Conservation (phyloP, 1,140 invertebrate genomes). For the Triops cancriformis region DNA sequence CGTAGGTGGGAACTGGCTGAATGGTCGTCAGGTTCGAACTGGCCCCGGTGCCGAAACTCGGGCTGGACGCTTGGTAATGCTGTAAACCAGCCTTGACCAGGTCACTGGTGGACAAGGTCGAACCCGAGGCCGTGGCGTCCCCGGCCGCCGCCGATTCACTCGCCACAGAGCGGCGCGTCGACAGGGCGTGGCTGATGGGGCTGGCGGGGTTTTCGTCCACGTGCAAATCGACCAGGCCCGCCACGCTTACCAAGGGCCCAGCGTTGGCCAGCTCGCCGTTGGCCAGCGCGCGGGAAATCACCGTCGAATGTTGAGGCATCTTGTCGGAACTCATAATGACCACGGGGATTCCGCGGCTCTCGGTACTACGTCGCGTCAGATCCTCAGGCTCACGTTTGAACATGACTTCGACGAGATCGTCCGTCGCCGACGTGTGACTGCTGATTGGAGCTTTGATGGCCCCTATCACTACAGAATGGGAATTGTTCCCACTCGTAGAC, state of each 20-base stretch:
- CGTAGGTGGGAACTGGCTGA: slow-evolving; percentile 21
- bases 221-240: slow-evolving; percentile 18
- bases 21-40: slow-evolving; percentile 18
- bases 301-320: slow-evolving; percentile 36
- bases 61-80: neutral
- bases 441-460: slow-evolving; percentile 30
- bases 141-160: slow-evolving; percentile 13
- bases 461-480: neutral
- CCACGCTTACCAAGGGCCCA: neutral
- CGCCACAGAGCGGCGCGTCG: neutral
- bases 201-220: slow-evolving; percentile 12
- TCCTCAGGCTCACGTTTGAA: slow-evolving; percentile 60
- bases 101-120: neutral
- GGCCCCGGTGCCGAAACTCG: neutral
- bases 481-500: neutral
- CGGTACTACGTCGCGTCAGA: slow-evolving; percentile 44
- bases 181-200: slow-evolving; percentile 18
- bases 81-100: neutral
- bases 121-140: neutral
- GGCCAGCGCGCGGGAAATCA: slow-evolving; percentile 30
- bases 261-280: slow-evolving; percentile 32
- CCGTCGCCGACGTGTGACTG: slow-evolving; percentile 28
- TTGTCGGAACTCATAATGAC: slow-evolving; percentile 44
- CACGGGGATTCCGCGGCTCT: slow-evolving; percentile 41
- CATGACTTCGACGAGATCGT: slow-evolving; percentile 32